Evolutionary conservation across 2,888 invertebrate genomes (phyloP).

Genomic region (Seira sanloemensis): DNA sequence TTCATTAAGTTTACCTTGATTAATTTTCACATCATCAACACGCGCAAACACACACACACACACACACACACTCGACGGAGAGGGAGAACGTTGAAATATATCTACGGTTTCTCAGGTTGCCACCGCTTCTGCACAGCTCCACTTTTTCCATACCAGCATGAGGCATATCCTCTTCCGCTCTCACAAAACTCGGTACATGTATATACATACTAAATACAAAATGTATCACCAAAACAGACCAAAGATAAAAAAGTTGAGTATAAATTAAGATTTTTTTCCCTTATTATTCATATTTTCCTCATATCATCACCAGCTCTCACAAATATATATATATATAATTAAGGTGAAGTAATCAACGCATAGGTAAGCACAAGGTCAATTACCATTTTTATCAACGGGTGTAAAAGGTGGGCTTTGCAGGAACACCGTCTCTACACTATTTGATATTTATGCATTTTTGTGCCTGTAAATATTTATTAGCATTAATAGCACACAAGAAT

Average conservation of each 20-base stretch:
- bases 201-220: conserved; percentile 23
- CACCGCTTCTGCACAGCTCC: not conserved
- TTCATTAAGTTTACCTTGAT: conserved; percentile 67
- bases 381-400: conserved; percentile 39
- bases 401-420: not conserved
- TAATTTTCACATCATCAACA: conserved; percentile 66
- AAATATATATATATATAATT: conserved; percentile 2
- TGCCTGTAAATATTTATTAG: no score
- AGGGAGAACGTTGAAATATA: not conserved
- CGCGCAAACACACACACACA: conserved; percentile 53
- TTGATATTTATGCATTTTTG: conserved; percentile 7
- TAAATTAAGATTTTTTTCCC: conserved; percentile 27
- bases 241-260: not conserved
- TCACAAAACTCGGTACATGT: no score
- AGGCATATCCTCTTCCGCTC: conserved; percentile 65
- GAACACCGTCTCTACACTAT: not conserved
- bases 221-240: conserved; percentile 17
- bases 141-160: conserved; percentile 44
- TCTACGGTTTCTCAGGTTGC: not conserved
- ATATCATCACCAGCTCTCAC: not conserved
- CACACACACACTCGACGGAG: not conserved
- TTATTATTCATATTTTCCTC: conserved; percentile 9
- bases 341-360: conserved; percentile 40
- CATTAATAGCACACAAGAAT: no score
- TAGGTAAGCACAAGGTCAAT: conserved; percentile 50